Percentiles rank a stretch among this genome's conserved stretches.
These are phyloP conservation scores for Eucidaris tribuloides DNA, from an alignment of 35 echinoderm and acorn worm genomes.

Conservation along the genomic window DNA sequence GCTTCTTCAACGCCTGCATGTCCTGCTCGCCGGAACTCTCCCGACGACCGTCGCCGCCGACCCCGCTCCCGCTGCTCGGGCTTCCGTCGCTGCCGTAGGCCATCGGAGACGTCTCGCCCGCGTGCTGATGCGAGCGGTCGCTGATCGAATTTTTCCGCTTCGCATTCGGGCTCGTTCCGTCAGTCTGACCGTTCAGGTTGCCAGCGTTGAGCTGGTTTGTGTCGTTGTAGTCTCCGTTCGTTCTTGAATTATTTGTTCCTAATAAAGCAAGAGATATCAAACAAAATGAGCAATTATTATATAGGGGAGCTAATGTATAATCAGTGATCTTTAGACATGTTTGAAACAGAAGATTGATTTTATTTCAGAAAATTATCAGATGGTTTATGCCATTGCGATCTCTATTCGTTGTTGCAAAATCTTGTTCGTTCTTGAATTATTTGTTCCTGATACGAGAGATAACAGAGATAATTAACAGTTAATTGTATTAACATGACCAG, in stretches of 20 bases:
- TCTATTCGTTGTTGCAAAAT: no score
- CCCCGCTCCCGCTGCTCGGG: constrained; percentile 25
- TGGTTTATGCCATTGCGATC: not conserved
- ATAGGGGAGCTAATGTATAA: no score
- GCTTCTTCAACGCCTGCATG: constrained; percentile 39
- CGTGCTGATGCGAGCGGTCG: constrained; percentile 16
- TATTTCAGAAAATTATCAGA: no score
- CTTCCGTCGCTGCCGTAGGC: constrained; percentile 43
- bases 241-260: constrained; percentile 19
- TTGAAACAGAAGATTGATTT: no score
- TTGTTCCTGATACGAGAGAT: no score
- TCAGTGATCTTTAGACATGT: no score
- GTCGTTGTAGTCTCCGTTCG: constrained; percentile 9
- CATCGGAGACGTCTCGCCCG: constrained; percentile 37
- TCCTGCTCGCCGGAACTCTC: constrained; percentile 48
- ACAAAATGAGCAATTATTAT: no score
- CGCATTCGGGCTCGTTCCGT: constrained; percentile 7
- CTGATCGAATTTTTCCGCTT: constrained; percentile 29
- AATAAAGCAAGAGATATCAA: no score
- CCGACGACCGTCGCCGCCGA: constrained; percentile 37
- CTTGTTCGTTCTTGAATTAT: constrained; percentile 10
- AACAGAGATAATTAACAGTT: no score
- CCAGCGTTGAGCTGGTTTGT: constrained; percentile 3
- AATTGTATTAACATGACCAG: no score
- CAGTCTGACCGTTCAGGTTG: constrained; percentile 8